Percentiles rank a stretch among this genome's conserved stretches.
These are phyloP conservation scores for Scolanthus callimorphus DNA, from an alignment of 92 coral and sea anemone genomes.

Conservation along the genomic window DNA sequence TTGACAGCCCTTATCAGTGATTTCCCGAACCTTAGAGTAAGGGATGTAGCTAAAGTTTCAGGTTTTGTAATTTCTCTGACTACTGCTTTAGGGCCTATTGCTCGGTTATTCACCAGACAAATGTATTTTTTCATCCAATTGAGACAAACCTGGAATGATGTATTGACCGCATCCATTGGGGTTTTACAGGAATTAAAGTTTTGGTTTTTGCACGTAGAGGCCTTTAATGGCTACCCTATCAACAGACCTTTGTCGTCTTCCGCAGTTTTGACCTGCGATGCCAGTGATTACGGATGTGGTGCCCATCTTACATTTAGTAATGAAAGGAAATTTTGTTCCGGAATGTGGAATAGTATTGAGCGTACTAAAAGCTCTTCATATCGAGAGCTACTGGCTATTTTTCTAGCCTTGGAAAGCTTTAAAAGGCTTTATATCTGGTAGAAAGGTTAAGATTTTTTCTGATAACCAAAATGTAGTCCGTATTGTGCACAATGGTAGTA, in stretches of 20 bases:
- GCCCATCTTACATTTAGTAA: constrained; percentile 7
- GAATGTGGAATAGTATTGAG: constrained; percentile 6
- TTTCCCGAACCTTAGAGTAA: constrained; percentile 40
- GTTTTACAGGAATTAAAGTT: constrained; percentile 7
- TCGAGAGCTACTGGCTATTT: constrained; percentile 25
- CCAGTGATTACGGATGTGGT: constrained; percentile 36
- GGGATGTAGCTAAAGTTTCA: constrained; percentile 36
- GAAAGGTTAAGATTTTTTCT: constrained; percentile 31
- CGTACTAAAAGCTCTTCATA: constrained; percentile 24
- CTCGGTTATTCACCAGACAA: constrained; percentile 34
- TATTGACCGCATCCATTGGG: constrained; percentile 24
- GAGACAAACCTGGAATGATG: constrained; percentile 24
- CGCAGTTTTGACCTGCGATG: constrained; percentile 31
- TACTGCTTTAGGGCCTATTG: constrained; percentile 21
- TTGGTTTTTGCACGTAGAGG: constrained; percentile 24
- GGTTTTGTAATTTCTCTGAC: constrained; percentile 32
- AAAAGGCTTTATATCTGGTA: neutral
- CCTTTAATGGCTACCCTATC: constrained; percentile 38
- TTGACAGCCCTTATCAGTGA: constrained; percentile 9
- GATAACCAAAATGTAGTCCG: constrained; percentile 38
- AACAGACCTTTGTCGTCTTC: constrained; percentile 32
- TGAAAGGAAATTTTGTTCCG: constrained; percentile 15
- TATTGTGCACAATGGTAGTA: constrained; percentile 25
- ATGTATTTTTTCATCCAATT: constrained; percentile 30
- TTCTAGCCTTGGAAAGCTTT: constrained; percentile 3